Evolutionary conservation across 2,888 invertebrate genomes (phyloP).

Genomic region (Ophioninae sp.): DNA sequence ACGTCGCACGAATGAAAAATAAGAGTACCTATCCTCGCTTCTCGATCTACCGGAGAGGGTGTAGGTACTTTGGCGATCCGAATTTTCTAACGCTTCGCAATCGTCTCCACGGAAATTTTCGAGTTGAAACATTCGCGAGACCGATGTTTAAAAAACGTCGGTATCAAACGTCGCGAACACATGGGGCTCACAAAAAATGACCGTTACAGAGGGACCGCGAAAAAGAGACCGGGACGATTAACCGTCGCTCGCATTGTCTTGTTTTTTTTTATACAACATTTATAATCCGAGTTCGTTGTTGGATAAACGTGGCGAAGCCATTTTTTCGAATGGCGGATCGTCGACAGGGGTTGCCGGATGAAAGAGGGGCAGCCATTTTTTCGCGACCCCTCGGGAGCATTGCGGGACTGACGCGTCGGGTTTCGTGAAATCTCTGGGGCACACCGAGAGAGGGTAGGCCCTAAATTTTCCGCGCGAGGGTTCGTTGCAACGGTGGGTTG

Average conservation of each 20-base stretch:
- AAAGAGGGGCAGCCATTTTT: conserved; percentile 54
- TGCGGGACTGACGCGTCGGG: conserved; percentile 34
- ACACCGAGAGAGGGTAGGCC: conserved; percentile 46
- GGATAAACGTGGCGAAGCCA: conserved; percentile 28
- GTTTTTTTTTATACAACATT: conserved; percentile 28
- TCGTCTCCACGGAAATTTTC: too few species aligned
- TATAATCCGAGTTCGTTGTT: conserved; percentile 10
- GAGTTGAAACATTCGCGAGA: too few species aligned
- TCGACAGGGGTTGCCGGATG: conserved; percentile 35
- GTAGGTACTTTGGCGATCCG: too few species aligned
- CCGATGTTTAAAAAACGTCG: too few species aligned
- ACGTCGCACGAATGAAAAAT: too few species aligned
- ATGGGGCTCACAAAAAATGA: conserved; percentile 7
- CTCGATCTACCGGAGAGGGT: too few species aligned
- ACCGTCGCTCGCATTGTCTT: conserved; percentile 22
- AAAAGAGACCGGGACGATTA: background rate
- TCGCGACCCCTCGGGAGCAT: conserved; percentile 36
- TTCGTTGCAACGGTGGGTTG: conserved; percentile 45
- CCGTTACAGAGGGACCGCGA: conserved; percentile 41
- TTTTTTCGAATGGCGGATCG: conserved; percentile 57
- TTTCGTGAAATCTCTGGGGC: conserved; percentile 51
- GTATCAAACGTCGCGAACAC: too few species aligned
- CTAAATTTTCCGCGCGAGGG: conserved; percentile 24
- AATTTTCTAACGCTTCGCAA: too few species aligned
- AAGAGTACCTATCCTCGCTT: too few species aligned